Conservation (phyloP, 1,140 invertebrate species). For the Eufriesea mexicana region DNA sequence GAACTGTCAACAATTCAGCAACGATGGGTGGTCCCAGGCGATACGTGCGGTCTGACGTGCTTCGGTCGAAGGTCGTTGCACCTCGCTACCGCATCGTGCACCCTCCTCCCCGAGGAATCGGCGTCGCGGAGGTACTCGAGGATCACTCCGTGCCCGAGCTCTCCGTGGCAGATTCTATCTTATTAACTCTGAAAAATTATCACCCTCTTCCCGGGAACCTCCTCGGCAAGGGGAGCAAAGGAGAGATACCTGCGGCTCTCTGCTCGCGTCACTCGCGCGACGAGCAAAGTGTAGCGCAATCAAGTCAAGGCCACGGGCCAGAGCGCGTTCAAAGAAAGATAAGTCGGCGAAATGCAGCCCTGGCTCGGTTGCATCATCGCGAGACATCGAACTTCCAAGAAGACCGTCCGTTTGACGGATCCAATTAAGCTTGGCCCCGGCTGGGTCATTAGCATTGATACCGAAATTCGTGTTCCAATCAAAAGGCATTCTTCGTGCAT, state of each 20-base stretch:
- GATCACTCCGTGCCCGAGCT: too few species aligned
- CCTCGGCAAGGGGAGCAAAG: accelerated
- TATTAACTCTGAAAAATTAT: too few species aligned
- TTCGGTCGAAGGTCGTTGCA: conserved; percentile 19
- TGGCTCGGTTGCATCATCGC: not conserved
- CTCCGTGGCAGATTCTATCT: too few species aligned
- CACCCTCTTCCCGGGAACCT: too few species aligned
- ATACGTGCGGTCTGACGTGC: conserved; percentile 49
- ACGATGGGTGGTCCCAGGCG: conserved; percentile 63
- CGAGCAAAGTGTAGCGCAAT: not conserved
- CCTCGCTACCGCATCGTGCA: not conserved
- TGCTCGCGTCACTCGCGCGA: not conserved
- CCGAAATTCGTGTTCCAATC: conserved; percentile 70
- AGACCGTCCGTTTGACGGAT: conserved; percentile 55
- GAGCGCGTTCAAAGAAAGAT: not conserved
- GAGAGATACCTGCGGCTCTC: too few species aligned
- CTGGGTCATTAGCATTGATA: conserved; percentile 70
- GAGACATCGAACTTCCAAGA: conserved; percentile 32
- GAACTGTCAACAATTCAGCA: conserved; percentile 61
- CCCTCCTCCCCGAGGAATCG: too few species aligned
- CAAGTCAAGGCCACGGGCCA: not conserved
- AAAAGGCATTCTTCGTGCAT: conserved; percentile 75
- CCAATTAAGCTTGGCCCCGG: conserved; percentile 62
- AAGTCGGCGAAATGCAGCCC: not conserved
- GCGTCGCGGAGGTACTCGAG: too few species aligned